Percentiles rank a stretch among this genome's conserved stretches.
Conservation (phyloP, 2,888 invertebrate genomes). For the Oasisia sp. region DNA sequence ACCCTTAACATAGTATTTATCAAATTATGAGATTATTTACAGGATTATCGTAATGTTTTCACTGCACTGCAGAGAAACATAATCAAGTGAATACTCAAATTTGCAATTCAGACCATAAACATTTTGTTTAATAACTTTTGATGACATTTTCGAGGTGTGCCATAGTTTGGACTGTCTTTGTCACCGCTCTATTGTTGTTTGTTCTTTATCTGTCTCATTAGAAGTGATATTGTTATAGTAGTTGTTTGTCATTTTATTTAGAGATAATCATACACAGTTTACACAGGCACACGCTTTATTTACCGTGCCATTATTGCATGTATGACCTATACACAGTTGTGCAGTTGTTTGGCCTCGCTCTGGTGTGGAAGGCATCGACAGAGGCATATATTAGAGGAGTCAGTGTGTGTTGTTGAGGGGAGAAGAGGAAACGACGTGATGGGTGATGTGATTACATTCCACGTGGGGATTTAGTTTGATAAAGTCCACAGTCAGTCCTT, state of each 20-base stretch:
- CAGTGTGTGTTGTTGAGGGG: background rate
- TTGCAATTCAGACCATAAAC: background rate
- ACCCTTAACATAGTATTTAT: background rate
- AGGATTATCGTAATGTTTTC: background rate
- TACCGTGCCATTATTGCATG: background rate
- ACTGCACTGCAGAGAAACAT: background rate
- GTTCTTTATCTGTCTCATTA: background rate
- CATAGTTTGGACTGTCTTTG: background rate
- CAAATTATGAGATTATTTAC: background rate
- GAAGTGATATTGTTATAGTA: background rate
- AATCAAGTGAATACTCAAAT: background rate
- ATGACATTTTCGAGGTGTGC: background rate
- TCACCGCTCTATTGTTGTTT: background rate
- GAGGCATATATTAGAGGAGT: background rate
- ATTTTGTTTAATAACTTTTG: background rate
- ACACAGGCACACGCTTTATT: background rate
- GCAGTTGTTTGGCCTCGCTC: background rate
- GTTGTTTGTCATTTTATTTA: conserved; percentile 13
- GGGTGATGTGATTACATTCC: background rate
- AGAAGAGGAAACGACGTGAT: background rate
- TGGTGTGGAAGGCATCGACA: background rate
- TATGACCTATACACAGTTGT: background rate
- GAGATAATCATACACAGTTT: background rate
- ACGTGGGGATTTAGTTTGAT: background rate
- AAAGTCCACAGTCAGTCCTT: background rate